Evolutionary conservation across 1,140 invertebrate genomes (phyloP).

Genomic region (Samia ricini): DNA sequence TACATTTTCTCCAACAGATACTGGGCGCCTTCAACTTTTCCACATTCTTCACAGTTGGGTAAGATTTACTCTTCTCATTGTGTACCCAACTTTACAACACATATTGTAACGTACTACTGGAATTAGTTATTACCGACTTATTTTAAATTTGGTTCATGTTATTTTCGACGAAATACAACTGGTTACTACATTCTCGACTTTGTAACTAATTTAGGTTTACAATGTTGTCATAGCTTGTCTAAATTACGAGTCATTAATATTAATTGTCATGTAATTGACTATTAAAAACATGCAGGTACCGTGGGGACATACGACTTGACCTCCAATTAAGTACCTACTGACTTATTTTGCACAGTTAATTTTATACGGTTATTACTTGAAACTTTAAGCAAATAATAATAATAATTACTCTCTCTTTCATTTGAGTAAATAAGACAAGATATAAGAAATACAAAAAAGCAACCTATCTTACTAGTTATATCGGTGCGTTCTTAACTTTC

Average conservation of each 20-base stretch:
- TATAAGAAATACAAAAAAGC: too few relatives aligned
- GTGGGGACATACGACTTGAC: conserved; percentile 55
- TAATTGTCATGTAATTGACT: conserved; percentile 50
- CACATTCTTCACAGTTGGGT: too few relatives aligned
- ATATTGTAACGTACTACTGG: too few relatives aligned
- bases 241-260: conserved; percentile 31
- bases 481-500: not conserved
- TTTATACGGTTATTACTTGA: conserved; percentile 10
- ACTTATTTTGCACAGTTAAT: not conserved
- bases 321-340: conserved; percentile 18
- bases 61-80: too few relatives aligned
- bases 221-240: not conserved
- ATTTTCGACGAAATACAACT: not conserved
- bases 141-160: not conserved
- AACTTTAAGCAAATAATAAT: not conserved
- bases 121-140: not conserved
- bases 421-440: too few relatives aligned
- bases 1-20: too few relatives aligned
- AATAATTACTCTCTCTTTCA: not conserved
- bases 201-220: not conserved
- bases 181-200: not conserved
- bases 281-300: conserved; percentile 31
- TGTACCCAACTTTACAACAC: too few relatives aligned
- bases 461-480: too few relatives aligned
- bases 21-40: too few relatives aligned